Conservation (phyloP, 2,113 vertebrate genomes). For the Archilochus colubris region DNA sequence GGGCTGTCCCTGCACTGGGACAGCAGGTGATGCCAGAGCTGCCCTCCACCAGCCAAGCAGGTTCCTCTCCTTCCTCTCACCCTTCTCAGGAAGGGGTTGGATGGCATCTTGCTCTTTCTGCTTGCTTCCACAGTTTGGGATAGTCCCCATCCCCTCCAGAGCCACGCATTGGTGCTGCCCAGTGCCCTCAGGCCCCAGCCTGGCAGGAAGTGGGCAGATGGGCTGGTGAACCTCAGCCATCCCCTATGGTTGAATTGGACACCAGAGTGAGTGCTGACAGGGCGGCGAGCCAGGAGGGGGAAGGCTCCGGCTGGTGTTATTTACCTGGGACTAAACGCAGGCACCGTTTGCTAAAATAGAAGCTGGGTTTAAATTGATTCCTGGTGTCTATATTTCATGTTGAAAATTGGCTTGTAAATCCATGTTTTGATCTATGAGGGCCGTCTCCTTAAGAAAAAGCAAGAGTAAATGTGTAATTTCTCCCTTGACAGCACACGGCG, state of each 20-base stretch:
- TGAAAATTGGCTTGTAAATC: constrained; percentile 99
- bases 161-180: background rate
- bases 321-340: constrained; percentile 74
- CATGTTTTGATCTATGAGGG: constrained; percentile 97
- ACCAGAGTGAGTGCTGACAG: background rate
- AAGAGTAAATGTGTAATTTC: constrained; percentile 99
- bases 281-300: background rate
- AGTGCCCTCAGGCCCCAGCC: fast-evolving
- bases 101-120: background rate
- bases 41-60: background rate
- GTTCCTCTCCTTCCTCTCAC: background rate
- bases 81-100: background rate
- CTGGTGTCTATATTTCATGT: constrained; percentile 99
- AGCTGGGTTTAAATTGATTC: constrained; percentile 94
- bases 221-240: fast-evolving
- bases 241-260: fast-evolving
- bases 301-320: constrained; percentile 46
- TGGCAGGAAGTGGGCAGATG: background rate
- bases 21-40: background rate
- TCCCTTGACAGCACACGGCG: constrained; percentile 99
- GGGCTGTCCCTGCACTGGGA: background rate
- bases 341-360: constrained; percentile 76
- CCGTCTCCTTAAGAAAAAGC: constrained; percentile 99
- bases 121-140: fast-evolving
- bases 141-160: fast-evolving